These are phyloP conservation scores for Andrena fulva DNA, from an alignment of 2,888 invertebrate genomes.

Conservation along the genomic window DNA sequence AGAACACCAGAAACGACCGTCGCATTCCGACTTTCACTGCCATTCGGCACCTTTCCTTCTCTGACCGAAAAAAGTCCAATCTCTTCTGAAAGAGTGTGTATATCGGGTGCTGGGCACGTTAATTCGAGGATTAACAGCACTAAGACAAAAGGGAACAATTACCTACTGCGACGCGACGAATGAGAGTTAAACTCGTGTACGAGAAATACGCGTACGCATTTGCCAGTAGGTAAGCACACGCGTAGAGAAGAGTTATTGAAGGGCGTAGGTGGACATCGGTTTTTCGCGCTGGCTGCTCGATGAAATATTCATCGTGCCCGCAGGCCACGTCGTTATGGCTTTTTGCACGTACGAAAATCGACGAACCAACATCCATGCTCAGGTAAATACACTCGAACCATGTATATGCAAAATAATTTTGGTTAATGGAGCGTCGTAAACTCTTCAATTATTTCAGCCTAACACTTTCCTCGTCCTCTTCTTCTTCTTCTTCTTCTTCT, in stretches of 20 bases:
- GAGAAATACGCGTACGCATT: background rate
- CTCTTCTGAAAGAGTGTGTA: conserved; percentile 6
- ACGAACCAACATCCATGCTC: conserved; percentile 27
- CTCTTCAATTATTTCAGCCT: conserved; percentile 19
- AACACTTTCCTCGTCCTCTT: background rate
- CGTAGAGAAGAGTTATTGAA: conserved; percentile 2
- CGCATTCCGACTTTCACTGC: conserved; percentile 11
- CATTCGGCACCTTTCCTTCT: background rate
- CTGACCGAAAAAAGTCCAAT: conserved; percentile 2
- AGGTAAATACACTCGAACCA: conserved; percentile 12
- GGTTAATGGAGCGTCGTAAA: background rate
- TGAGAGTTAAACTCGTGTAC: too few species aligned
- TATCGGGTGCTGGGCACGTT: background rate
- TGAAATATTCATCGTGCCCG: conserved; percentile 82
- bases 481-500: background rate
- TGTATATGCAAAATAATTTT: conserved; percentile 39
- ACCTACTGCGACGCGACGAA: too few species aligned
- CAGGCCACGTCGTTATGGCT: conserved; percentile 79
- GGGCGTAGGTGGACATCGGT: conserved; percentile 53
- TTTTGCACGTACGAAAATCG: conserved; percentile 56
- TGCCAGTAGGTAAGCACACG: background rate
- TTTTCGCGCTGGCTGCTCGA: conserved; percentile 77
- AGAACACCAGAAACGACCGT: conserved; percentile 3
- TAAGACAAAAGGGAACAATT: too few species aligned
- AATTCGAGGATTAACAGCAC: too few species aligned